These are phyloP conservation scores for Flexamia atlantica DNA, from an alignment of 2,888 invertebrate species.

Conservation along the genomic window DNA sequence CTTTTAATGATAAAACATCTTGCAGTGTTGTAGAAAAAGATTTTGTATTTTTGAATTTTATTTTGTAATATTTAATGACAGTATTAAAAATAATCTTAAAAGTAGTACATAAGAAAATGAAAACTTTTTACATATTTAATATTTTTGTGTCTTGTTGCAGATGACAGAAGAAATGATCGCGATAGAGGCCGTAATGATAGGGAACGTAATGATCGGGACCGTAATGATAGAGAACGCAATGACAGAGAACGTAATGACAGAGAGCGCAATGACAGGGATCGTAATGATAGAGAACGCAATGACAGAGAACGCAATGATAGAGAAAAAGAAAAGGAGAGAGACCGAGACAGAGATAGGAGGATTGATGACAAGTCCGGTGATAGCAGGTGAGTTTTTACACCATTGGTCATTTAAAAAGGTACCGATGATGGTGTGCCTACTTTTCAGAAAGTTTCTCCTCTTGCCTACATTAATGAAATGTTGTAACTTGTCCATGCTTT, in stretches of 20 bases:
- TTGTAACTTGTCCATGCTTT: too few species aligned
- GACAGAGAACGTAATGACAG: conserved; percentile 71
- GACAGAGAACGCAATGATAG: conserved; percentile 71
- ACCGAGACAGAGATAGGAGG: conserved; percentile 69
- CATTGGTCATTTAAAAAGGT: conserved; percentile 3
- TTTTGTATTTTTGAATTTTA: too few species aligned
- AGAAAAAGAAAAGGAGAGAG: conserved; percentile 71
- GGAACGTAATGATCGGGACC: conserved; percentile 65
- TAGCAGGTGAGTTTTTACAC: conserved; percentile 66
- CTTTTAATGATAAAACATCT: too few species aligned
- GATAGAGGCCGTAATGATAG: conserved; percentile 57
- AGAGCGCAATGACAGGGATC: conserved; percentile 68
- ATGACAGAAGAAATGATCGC: conserved; percentile 48
- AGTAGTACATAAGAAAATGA: too few species aligned
- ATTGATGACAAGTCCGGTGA: conserved; percentile 72
- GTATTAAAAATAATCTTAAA: too few species aligned
- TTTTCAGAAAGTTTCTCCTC: too few species aligned
- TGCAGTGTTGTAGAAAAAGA: too few species aligned
- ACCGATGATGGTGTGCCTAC: too few species aligned
- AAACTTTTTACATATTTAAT: background rate
- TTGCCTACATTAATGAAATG: too few species aligned
- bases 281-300: conserved; percentile 65
- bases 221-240: conserved; percentile 69
- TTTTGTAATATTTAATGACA: too few species aligned
- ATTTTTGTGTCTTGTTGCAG: conserved; percentile 23